Evolutionary conservation across 2,888 invertebrate genomes (phyloP), one percentile per base, ranked within the genome.

Genomic region (Papilio protenor): DNA sequence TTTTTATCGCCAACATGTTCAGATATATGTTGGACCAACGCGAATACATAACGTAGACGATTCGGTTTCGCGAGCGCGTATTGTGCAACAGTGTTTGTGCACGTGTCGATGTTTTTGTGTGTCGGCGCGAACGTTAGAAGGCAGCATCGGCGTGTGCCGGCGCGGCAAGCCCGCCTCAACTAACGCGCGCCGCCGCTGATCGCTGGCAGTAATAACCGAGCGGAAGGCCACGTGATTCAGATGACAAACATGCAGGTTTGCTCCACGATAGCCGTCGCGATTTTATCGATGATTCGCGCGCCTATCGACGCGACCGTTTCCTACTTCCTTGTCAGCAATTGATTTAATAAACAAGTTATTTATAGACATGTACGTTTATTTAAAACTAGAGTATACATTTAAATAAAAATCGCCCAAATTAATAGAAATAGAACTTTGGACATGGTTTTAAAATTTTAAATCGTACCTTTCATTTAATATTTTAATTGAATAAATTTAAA

Each of bases 41-140:
- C 81, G 81, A 81, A 82, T 77, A 80, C 80, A 86, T 61, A 27
- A 83, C 80, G 83, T 72, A 45, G 77, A 59, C 90, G 91, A 91
- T 91, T 90, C 91, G 91, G 92, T 86, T 86, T 88, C 88, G 88
- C 91, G 88, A 87, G 87, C 90, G 89, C 89, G 89, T 93, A 89
- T 94, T 93, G 93, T 92, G 93, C 92, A 91, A 93, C 92, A 92
- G 90, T 93, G 93, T 94, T 93, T 92, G 91, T 91, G 93, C 94
- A 94, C 94, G 94, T 94, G 94, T 92, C 90, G 87, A 81, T 88
- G 89, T 73, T 76, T 72, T 89, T 90, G 90, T 89, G 90, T 89
- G 91, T 88, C 88, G 89, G 89, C 87, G 86, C 85, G 81, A 81
- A 79, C 80, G 79, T 85, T 79, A 80, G 73, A 81, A 82, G 87